Base-by-base conservation (phyloP, 2,797 vertebrate species). In the Acridotheres tristis region DNA sequence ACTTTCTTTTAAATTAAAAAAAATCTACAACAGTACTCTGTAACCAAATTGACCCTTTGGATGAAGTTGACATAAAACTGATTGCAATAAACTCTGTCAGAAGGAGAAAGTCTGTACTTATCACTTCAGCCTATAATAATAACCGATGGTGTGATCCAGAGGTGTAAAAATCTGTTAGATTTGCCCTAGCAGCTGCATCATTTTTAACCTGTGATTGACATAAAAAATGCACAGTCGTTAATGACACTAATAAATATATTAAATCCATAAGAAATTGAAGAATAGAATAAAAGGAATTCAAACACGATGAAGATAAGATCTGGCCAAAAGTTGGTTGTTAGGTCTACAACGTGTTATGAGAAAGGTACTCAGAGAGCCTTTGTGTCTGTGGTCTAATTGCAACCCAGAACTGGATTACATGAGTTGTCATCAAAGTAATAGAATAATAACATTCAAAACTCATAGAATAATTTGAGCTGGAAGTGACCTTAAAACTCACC, bases 1-100 rank as follows among this genome's bases (percentile, higher is more conserved):
- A 13, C 8, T 7, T 73, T 59, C 48, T 86, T 50, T 54, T n/a
- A 13, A 27, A 27, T 32, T 29, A 18, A 54, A 78, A 61, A 53
- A 74, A n/a, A 8, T 17, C 3, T 54, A 17, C 15, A 48, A 15
- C 4, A 26, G 9, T 27, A 43, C 5, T 42, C 10, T 0, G 0
- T n/a, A n/a, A 53, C 26, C 51, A 69, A 69, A 43, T 15, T 42
- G 13, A 54, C 9, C 6, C 11, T 58, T 53, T 65, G 42, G 12
- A 47, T 68, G 23, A 63, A 63, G 30, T 47, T 58, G 15, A 29
- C 12, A 43, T 53, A 36, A 47, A 79, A n/a, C 14, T 53, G 15
- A 43, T 20, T 17, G 11, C 13, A 54, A 34, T 50, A 54, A 89
- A 38, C 25, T n/a, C n/a, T n/a, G n/a, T n/a, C n/a, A n/a, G n/a